These are phyloP conservation scores for Sinodicranocentrus sp. DNA, from an alignment of 2,888 invertebrate species.

Conservation along the genomic window DNA sequence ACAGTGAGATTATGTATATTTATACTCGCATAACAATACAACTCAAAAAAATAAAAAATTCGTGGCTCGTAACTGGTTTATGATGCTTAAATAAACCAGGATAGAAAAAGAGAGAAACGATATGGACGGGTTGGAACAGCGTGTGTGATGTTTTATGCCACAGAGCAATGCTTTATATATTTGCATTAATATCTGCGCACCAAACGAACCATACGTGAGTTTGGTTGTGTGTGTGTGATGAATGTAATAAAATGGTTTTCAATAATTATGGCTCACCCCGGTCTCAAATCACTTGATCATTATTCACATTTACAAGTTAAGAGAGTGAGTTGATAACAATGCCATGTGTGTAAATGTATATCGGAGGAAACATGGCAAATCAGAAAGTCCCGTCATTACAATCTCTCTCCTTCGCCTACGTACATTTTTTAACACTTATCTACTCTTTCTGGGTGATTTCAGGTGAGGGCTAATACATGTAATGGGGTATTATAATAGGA, in stretches of 20 bases:
- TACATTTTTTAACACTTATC: no score
- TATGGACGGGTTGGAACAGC: no score
- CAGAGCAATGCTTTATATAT: constrained; percentile 19
- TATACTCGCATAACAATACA: background rate
- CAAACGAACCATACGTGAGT: constrained; percentile 17
- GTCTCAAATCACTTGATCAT: constrained; percentile 30
- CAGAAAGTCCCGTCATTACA: no score
- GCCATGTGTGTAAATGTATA: no score
- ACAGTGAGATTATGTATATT: constrained; percentile 11
- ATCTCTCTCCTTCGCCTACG: no score
- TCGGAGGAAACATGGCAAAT: no score
- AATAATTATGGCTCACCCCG: constrained; percentile 43
- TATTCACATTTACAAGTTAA: no score
- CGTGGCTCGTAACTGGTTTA: constrained; percentile 44
- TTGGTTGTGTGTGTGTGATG: background rate
- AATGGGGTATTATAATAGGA: no score
- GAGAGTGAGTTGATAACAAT: no score
- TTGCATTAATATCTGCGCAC: constrained; percentile 47
- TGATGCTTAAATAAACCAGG: constrained; percentile 28
- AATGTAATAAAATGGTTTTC: constrained; percentile 50
- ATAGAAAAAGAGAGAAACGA: background rate
- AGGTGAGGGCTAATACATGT: no score
- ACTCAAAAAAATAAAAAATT: background rate
- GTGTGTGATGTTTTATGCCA: no score
- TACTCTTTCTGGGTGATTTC: no score